Percentiles rank a stretch among this genome's conserved stretches.
phyloP scores from a whole-genome alignment of 1,140 invertebrate genomes.

The Camponotus pennsylvanicus region DNA sequence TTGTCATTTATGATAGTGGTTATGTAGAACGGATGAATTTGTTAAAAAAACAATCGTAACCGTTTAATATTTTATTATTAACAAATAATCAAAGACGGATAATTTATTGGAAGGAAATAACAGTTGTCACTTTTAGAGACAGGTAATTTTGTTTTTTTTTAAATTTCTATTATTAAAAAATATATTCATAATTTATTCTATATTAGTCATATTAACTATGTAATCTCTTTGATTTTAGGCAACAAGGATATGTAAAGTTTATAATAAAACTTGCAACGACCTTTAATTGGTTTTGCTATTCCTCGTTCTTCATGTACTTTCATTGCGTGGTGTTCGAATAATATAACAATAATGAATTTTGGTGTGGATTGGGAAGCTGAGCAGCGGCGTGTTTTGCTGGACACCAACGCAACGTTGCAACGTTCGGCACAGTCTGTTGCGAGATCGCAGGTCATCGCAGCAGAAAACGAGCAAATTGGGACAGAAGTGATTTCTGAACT shows the following conservation, averaged over 20 bases:
- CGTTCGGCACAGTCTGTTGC: conserved; percentile 89
- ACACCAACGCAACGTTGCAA: conserved; percentile 88
- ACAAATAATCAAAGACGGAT: neutral
- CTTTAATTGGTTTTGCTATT: neutral
- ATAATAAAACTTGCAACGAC: neutral
- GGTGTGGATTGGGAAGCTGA: conserved; percentile 85
- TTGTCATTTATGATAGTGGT: neutral
- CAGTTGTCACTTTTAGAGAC: neutral
- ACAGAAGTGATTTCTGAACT: conserved; percentile 91
- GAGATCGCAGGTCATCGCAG: conserved; percentile 90
- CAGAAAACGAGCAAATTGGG: conserved; percentile 93
- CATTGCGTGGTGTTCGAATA: conserved; percentile 2
- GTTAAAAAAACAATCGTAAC: neutral
- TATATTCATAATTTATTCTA: neutral
- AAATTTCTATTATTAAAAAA: neutral
- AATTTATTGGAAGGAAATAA: neutral
- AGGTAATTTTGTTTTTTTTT: neutral
- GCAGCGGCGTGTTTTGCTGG: conserved; percentile 86
- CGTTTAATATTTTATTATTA: neutral
- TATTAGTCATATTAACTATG: conserved; percentile 10
- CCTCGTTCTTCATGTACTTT: neutral
- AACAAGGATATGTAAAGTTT: neutral
- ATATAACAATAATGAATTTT: conserved; percentile 80
- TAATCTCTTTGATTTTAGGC: neutral
- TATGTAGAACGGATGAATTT: neutral